Percentiles rank a stretch among this genome's conserved stretches.
phyloP scores from a whole-genome alignment of 2,113 vertebrate genomes.

The Engraulis encrasicolus region DNA sequence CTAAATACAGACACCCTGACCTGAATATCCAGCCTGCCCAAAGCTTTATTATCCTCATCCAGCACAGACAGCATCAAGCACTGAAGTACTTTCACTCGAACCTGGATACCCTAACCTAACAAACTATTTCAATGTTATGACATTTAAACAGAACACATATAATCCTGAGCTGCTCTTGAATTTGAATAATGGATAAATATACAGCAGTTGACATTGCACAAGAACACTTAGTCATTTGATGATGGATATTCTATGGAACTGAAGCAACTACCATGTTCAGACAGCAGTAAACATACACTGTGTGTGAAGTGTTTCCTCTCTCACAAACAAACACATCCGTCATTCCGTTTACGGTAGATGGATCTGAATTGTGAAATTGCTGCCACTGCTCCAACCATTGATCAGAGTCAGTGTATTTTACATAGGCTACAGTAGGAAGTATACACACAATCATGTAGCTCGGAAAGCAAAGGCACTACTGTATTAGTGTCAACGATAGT shows the following conservation, averaged over 20 bases:
- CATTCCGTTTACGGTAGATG: too few relatives aligned
- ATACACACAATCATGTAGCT: neutral
- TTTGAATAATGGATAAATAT: neutral
- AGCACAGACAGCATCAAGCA: neutral
- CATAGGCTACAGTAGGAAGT: too few relatives aligned
- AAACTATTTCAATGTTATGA: neutral
- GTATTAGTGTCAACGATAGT: too few relatives aligned
- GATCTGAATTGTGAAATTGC: too few relatives aligned
- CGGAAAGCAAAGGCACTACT: neutral
- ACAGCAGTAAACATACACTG: too few relatives aligned
- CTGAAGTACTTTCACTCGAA: neutral
- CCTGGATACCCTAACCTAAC: neutral
- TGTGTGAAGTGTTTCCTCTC: too few relatives aligned
- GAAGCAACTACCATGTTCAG: too few relatives aligned
- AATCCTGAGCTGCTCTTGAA: neutral
- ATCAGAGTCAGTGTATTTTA: neutral
- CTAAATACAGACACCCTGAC: conserved; percentile 57
- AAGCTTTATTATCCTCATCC: neutral
- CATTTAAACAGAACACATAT: neutral
- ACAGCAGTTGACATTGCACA: too few relatives aligned
- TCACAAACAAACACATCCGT: too few relatives aligned
- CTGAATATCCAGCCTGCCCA: conserved; percentile 59
- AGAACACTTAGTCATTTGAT: too few relatives aligned
- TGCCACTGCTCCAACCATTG: too few relatives aligned
- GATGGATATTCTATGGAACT: too few relatives aligned